phyloP scores from a whole-genome alignment of 2,113 vertebrate genomes.

The Coptodon rendalli region DNA sequence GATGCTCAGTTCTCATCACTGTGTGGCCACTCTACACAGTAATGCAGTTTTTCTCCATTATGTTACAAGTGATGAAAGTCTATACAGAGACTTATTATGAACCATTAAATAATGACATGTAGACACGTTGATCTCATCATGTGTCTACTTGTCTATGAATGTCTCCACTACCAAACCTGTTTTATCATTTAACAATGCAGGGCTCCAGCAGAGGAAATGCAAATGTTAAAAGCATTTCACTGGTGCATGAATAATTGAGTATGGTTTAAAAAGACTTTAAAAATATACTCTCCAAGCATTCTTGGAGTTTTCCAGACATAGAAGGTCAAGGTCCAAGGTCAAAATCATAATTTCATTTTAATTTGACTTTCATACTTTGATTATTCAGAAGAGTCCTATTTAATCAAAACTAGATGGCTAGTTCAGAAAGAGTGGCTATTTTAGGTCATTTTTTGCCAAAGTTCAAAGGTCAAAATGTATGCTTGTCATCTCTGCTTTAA shows the following conservation, averaged over 20 bases:
- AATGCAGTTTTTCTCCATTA: neutral
- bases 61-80: neutral
- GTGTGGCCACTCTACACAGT: neutral
- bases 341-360: neutral
- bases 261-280: neutral
- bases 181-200: neutral
- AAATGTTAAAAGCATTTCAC: neutral
- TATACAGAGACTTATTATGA: neutral
- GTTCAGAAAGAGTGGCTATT: neutral
- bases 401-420: neutral
- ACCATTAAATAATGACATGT: neutral
- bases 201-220: neutral
- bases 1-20: neutral
- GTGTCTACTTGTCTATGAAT: neutral
- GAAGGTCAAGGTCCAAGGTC: neutral
- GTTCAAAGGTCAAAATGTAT: neutral
- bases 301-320: neutral
- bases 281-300: neutral
- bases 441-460: neutral
- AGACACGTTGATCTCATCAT: neutral
- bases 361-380: neutral
- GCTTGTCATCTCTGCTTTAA: neutral
- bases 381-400: neutral
- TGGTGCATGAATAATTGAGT: neutral
- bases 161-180: neutral